Evolutionary conservation across 2,888 invertebrate species (phyloP), one percentile per base, ranked within the genome.

Genomic region (Onchidella celtica): DNA sequence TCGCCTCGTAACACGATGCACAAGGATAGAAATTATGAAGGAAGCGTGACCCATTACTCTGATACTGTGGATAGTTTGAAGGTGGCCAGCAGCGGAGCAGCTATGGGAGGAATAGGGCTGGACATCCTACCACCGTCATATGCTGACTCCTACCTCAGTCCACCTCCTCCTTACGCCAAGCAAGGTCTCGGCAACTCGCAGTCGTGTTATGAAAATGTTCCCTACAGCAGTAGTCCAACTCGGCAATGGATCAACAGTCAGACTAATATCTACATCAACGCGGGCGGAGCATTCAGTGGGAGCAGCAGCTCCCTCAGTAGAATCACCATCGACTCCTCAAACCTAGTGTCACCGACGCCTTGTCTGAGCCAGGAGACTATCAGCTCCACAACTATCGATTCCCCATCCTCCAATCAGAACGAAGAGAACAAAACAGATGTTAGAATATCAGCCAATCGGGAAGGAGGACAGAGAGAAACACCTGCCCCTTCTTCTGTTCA

Each of bases 51-150:
- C n/a, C n/a, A n/a, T n/a, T n/a, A n/a, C n/a, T 32, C 55, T n/a
- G 70, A 70, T 14, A 70, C 70, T 55, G 47, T 70, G 38, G 70
- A 70, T 55, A 55, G 70, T 21, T 70, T 70, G 29, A n/a, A 40
- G 2, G 27, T n/a, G 0, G n/a, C 55, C 11, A 47, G 21, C 29
- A 6, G 3, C 36, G 3, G 0, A 4, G 11, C 3, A 6, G 6
- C 17, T 47, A 29, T 55, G 11, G 17, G 21, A 3, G 32, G 1
- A 0, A 29, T 32, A 6, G 2, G 3, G 21, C 17, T 29, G 17
- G 55, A 32, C 17, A 27, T 9, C n/a, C 14, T 55, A 27, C 55
- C 55, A 21, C 70, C 55, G 3, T 70, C 70, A 3, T 70, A 70
- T 32, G 55, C 47, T 21, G 55, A 70, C 17, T 55, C 70, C 3